These are phyloP conservation scores for Columba guinea DNA, from an alignment of 2,797 vertebrate genomes.

Conservation along the genomic window DNA sequence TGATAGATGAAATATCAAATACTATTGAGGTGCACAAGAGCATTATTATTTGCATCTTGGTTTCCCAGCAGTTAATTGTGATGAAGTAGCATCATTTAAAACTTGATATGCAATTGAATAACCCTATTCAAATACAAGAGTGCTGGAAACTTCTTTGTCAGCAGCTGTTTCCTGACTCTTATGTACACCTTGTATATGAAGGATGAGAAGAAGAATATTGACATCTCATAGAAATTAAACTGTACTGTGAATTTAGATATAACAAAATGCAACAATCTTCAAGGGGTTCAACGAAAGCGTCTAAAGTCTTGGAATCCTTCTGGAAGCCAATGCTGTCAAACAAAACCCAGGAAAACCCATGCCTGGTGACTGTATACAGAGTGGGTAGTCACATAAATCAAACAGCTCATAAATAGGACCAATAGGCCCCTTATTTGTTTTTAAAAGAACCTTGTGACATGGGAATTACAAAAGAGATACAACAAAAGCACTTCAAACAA, in stretches of 20 bases:
- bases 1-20: neutral
- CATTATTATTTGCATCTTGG: neutral
- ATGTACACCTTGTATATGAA: neutral
- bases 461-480: neutral
- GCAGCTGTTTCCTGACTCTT: neutral
- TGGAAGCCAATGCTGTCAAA: neutral
- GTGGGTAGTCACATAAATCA: neutral
- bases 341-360: neutral
- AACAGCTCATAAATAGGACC: neutral
- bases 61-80: neutral
- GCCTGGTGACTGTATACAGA: neutral
- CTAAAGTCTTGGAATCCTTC: neutral
- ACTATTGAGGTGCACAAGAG: neutral
- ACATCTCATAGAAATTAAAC: neutral
- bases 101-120: neutral
- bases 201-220: neutral
- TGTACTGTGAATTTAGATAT: neutral
- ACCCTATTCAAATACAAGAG: neutral
- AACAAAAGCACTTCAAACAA: neutral
- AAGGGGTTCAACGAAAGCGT: neutral
- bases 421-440: neutral
- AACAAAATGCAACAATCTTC: neutral
- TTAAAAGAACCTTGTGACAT: neutral
- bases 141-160: neutral
- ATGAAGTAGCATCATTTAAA: neutral